These are phyloP conservation scores for Numenius phaeopus DNA, from an alignment of 2,797 vertebrate genomes.

Conservation along the genomic window DNA sequence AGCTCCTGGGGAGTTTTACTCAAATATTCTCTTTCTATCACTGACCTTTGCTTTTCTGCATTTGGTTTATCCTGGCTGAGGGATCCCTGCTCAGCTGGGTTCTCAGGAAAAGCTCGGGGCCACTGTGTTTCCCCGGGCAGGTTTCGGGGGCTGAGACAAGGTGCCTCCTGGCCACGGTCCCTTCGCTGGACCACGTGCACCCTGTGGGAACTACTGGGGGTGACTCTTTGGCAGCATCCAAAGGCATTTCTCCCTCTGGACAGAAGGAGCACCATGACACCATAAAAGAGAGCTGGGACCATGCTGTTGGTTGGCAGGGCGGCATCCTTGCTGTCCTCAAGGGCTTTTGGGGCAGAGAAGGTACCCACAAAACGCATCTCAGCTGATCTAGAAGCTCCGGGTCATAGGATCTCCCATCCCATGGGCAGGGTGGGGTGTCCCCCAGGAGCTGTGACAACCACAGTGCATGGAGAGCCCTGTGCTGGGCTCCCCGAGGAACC, in stretches of 20 bases:
- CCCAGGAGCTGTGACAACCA: background rate
- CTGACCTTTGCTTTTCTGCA: background rate
- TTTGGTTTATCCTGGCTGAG: fast-evolving
- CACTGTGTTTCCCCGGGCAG: background rate
- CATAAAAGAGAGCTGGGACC: no score
- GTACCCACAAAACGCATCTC: background rate
- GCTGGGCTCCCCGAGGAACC: background rate
- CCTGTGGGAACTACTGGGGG: background rate
- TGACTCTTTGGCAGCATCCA: background rate
- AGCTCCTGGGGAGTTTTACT: background rate
- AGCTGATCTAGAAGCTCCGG: background rate
- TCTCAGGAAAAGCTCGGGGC: background rate
- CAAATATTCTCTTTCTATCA: background rate
- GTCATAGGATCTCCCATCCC: background rate
- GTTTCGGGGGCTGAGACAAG: background rate
- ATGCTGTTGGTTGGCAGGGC: background rate
- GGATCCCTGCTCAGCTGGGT: background rate
- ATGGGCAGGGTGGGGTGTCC: background rate
- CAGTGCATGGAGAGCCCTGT: background rate
- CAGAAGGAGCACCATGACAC: background rate
- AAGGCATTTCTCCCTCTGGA: background rate
- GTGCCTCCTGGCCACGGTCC: background rate
- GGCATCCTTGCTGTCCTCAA: background rate
- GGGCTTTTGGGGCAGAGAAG: background rate
- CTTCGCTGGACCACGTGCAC: fast-evolving